Evolutionary conservation across 2,113 vertebrate genomes (phyloP).

Genomic region (Garra rufa): DNA sequence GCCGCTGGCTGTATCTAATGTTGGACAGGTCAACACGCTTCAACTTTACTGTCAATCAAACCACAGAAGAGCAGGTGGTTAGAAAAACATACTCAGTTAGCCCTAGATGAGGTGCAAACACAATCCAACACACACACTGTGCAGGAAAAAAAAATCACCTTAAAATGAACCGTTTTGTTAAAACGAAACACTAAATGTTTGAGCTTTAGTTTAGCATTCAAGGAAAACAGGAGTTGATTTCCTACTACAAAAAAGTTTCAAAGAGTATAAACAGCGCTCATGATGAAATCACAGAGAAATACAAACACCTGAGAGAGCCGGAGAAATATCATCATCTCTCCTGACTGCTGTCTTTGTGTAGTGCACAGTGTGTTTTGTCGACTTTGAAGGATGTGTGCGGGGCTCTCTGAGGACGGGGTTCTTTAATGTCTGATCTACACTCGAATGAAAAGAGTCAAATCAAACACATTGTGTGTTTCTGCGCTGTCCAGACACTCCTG

Average conservation of each 20-base stretch:
- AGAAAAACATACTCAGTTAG: background rate
- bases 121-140: constrained; percentile 3
- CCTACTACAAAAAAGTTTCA: background rate
- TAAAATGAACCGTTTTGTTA: background rate
- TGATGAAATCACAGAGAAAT: constrained; percentile 56
- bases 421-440: constrained; percentile 20
- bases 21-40: constrained; percentile 15
- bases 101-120: background rate
- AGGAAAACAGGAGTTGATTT: background rate
- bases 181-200: background rate
- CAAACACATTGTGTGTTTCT: background rate
- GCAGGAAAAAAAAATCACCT: background rate
- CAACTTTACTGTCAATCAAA: constrained; percentile 40
- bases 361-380: background rate
- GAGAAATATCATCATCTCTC: constrained; percentile 6
- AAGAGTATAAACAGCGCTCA: constrained; percentile 24
- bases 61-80: background rate
- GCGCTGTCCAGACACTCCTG: background rate
- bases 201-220: background rate
- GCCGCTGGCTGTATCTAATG: constrained; percentile 20
- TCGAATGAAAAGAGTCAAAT: background rate
- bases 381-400: background rate
- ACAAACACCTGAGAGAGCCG: background rate
- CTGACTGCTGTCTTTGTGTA: background rate
- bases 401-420: background rate